Evolutionary conservation across 2,113 vertebrate genomes (phyloP).

Genomic region (Carassius gibelio): DNA sequence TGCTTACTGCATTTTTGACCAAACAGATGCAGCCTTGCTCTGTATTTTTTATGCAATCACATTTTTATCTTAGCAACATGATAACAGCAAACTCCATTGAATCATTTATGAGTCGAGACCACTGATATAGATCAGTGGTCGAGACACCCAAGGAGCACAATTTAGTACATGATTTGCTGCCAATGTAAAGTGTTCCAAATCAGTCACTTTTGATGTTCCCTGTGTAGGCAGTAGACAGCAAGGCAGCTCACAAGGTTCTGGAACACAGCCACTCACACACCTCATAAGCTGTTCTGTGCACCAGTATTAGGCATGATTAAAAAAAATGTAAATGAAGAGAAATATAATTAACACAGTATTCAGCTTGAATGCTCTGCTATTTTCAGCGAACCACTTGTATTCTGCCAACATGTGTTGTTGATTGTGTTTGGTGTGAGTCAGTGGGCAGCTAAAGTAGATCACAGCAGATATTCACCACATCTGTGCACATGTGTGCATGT

Average conservation of each 20-base stretch:
- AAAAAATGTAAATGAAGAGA: neutral
- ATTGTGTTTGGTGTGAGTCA: constrained; percentile 7
- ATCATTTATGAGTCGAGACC: too few species aligned
- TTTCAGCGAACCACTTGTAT: constrained; percentile 14
- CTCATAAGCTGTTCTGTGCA: neutral
- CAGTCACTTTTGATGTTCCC: constrained; percentile 3
- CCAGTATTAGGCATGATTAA: neutral
- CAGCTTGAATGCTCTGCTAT: neutral
- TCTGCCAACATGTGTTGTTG: constrained; percentile 14
- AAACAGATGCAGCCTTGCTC: neutral
- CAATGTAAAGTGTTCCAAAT: neutral
- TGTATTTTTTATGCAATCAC: neutral
- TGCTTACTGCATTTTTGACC: neutral
- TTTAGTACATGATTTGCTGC: neutral
- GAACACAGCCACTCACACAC: neutral
- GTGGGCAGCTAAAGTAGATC: constrained; percentile 17
- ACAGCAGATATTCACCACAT: neutral
- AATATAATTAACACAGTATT: constrained; percentile 43
- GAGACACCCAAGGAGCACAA: too few species aligned
- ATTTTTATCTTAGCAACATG: neutral
- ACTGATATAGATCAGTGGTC: too few species aligned
- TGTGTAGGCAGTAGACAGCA: constrained; percentile 15
- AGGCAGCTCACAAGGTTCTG: neutral
- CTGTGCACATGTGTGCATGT: constrained; percentile 4
- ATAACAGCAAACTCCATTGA: neutral